Base-by-base conservation (phyloP, 2,888 invertebrate species). In the Drosophila merina region DNA sequence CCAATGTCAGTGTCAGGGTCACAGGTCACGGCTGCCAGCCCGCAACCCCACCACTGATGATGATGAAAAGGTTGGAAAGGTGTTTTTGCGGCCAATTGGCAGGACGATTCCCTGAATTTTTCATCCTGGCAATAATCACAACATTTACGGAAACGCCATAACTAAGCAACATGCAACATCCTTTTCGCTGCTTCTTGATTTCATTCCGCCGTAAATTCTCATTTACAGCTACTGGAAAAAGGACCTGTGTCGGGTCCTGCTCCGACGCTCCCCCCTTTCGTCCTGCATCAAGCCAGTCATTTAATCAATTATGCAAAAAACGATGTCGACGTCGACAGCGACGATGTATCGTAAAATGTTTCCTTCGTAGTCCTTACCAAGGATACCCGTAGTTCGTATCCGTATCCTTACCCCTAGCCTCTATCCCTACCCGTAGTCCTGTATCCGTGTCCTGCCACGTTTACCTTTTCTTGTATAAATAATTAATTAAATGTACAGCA, bases 241-340 rank as follows among this genome's bases (percentile, higher is more conserved):
- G 20, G 31, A 8, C 20, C 47, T 20, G 28, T 28, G 28, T 28
- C 28, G 4, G 6, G 31, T 33, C 31, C 28, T 28, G 6, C 42
- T 33, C 31, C 70, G n/a, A 12, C 20, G 10, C 42, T 67, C 67
- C 67, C 58, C 59, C 68, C 38, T 3, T n/a, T 62, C 62, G 33
- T 73, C 77, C 62, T 84, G 88, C 89, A 88, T 87, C 20, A 20
- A 79, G 83, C 79, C 88, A 79, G 81, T 79, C 89, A 89, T 89
- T 90, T 89, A 90, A 89, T 90, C 90, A 90, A 89, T 90, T 89
- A 90, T 89, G 88, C 89, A 89, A 86, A 83, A 88, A 88, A 77
- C 77, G 72, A 88, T 79, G 79, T 73, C 79, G 69, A 74, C 75
- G 67, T 66, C 64, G 55, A 72, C 63, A 64, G 68, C 54, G 55